Conservation (phyloP, 2,888 invertebrate genomes). For the Ceriagrion tenellum region DNA sequence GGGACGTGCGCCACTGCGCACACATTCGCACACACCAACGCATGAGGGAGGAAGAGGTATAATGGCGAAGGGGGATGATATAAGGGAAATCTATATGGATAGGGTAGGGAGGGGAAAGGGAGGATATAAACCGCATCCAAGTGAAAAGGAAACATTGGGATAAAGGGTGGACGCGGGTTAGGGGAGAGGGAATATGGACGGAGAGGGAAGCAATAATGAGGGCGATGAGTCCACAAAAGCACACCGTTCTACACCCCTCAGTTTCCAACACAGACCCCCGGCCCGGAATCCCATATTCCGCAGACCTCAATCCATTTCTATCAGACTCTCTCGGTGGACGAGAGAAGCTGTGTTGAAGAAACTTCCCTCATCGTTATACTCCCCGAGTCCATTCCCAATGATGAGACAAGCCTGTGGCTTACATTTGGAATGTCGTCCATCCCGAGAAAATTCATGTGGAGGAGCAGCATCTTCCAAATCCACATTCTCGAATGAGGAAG, state of each 20-base stretch:
- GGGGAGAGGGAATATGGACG: neutral
- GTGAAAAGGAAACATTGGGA: neutral
- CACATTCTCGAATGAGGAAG: too few relatives aligned
- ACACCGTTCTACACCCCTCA: neutral
- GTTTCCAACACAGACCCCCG: neutral
- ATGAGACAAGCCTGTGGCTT: neutral
- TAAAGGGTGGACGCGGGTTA: neutral
- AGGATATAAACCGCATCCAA: neutral
- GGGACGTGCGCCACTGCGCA: neutral
- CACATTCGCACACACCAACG: neutral
- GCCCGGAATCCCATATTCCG: neutral
- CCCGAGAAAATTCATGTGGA: too few relatives aligned
- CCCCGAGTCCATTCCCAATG: neutral
- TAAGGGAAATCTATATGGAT: too few relatives aligned
- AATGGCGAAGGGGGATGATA: neutral
- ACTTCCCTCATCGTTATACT: neutral
- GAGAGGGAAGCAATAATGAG: conserved; percentile 7
- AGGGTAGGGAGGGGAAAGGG: neutral
- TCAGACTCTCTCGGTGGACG: neutral
- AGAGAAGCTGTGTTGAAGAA: neutral
- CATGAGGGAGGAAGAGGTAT: neutral
- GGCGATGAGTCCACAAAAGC: conserved; percentile 62
- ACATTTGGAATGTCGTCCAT: neutral
- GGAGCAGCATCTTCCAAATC: too few relatives aligned
- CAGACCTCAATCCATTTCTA: neutral